A percentile compares a stretch with the other conserved stretches of the same genome.
Conservation (phyloP, 2,797 vertebrate genomes). For the Enteromius trimaculatus region DNA sequence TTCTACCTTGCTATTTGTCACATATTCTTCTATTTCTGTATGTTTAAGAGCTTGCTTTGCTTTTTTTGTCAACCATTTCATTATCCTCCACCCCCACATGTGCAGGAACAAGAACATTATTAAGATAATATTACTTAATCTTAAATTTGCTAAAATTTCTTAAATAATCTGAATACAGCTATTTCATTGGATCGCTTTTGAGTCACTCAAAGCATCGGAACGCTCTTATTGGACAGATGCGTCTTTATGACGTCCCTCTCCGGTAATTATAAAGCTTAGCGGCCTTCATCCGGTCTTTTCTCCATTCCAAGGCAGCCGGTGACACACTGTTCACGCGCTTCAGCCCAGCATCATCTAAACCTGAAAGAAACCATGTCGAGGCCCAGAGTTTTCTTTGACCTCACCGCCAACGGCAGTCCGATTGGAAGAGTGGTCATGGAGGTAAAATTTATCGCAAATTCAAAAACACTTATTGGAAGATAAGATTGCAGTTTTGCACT, state of each 20-base stretch:
- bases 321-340: not conserved
- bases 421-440: slow-evolving; percentile 84
- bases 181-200: slow-evolving; percentile 13
- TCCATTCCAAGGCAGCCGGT: not conserved
- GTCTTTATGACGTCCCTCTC: not conserved
- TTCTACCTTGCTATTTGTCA: not conserved
- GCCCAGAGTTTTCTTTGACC: slow-evolving; percentile 84
- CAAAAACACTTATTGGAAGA: not conserved
- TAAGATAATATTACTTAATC: not conserved
- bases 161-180: not conserved
- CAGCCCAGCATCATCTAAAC: not conserved
- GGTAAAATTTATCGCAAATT: slow-evolving; percentile 69
- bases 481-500: not conserved
- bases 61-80: not conserved
- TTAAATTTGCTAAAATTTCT: not conserved
- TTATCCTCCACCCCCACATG: not conserved
- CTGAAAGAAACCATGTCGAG: slow-evolving; percentile 63
- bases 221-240: slow-evolving; percentile 32
- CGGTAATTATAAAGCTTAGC: slow-evolving; percentile 30
- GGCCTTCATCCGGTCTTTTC: slow-evolving; percentile 31
- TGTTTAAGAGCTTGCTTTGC: not conserved
- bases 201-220: not conserved
- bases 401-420: slow-evolving; percentile 22
- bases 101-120: not conserved
- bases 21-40: not conserved